Evolutionary conservation across 2,797 vertebrate species (phyloP).

Genomic region (Lates japonicus): DNA sequence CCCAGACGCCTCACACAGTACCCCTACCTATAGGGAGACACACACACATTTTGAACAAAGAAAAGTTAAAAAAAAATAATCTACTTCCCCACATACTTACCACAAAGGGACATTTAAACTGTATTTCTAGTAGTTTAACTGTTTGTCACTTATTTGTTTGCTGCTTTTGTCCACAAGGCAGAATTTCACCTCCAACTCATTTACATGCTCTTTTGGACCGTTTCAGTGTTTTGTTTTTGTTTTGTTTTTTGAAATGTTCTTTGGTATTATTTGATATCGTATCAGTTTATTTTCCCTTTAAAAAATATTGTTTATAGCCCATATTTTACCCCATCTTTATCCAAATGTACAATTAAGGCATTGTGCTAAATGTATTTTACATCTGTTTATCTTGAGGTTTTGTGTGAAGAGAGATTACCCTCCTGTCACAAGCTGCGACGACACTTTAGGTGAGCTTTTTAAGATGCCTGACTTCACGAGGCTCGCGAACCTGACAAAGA

Average conservation of each 20-base stretch:
- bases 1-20: slow-evolving; percentile 96
- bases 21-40: slow-evolving; percentile 90
- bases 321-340: slow-evolving; percentile 62
- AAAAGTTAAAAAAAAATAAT: slow-evolving; percentile 14
- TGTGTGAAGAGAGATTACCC: slow-evolving; percentile 70
- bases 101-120: slow-evolving; percentile 66
- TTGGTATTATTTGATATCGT: slow-evolving; percentile 67
- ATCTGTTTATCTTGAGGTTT: slow-evolving; percentile 56
- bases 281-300: slow-evolving; percentile 37
- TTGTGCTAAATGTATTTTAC: slow-evolving; percentile 66
- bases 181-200: slow-evolving; percentile 65
- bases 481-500: slow-evolving; percentile 37
- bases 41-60: slow-evolving; percentile 26
- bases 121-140: slow-evolving; percentile 57
- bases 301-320: slow-evolving; percentile 49
- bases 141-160: slow-evolving; percentile 66
- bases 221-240: slow-evolving; percentile 73
- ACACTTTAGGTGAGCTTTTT: slow-evolving; percentile 62
- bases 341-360: slow-evolving; percentile 55
- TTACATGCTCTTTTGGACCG: slow-evolving; percentile 41
- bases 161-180: slow-evolving; percentile 69
- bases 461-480: slow-evolving; percentile 28
- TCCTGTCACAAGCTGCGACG: slow-evolving; percentile 68
- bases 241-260: slow-evolving; percentile 46
- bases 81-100: slow-evolving; percentile 32